Evolutionary conservation across 2,113 vertebrate species (phyloP).

Genomic region (Struthidea cinerea): DNA sequence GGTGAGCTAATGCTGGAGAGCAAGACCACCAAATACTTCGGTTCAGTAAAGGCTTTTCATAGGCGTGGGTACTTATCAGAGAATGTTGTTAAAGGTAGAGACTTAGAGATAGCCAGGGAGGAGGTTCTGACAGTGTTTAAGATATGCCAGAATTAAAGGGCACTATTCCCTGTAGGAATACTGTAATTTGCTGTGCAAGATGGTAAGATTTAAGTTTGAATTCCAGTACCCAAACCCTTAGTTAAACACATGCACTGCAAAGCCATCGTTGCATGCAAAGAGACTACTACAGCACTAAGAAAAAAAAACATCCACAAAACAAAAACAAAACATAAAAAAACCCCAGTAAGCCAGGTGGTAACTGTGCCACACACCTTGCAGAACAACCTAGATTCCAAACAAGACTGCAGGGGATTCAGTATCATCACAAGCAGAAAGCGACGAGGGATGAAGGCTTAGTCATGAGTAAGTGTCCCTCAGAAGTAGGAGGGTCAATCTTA

Average conservation of each 20-base stretch:
- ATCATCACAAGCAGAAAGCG: not conserved
- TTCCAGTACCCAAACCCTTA: not conserved
- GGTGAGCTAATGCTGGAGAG: not conserved
- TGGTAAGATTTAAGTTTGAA: not conserved
- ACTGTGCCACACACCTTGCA: not conserved
- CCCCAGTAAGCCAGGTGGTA: not conserved
- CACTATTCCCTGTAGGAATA: not conserved
- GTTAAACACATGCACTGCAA: not conserved
- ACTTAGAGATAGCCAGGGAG: not conserved
- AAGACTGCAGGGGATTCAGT: not conserved
- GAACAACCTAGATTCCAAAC: not conserved
- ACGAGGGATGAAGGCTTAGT: not conserved
- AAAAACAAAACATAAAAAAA: not conserved
- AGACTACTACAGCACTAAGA: not conserved
- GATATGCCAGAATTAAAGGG: not conserved
- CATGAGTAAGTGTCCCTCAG: not conserved
- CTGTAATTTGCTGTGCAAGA: not conserved
- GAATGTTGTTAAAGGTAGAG: not conserved
- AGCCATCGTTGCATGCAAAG: rapidly evolving
- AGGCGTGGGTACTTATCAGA: rapidly evolving
- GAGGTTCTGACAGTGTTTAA: not conserved
- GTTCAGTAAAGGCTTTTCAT: not conserved
- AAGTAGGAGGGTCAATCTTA: not conserved
- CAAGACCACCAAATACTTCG: not conserved
- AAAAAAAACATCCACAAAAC: not conserved